Percentiles rank a stretch among this genome's conserved stretches.
These are phyloP conservation scores for Salpingus planirostris DNA, from an alignment of 2,888 invertebrate species.

Conservation along the genomic window DNA sequence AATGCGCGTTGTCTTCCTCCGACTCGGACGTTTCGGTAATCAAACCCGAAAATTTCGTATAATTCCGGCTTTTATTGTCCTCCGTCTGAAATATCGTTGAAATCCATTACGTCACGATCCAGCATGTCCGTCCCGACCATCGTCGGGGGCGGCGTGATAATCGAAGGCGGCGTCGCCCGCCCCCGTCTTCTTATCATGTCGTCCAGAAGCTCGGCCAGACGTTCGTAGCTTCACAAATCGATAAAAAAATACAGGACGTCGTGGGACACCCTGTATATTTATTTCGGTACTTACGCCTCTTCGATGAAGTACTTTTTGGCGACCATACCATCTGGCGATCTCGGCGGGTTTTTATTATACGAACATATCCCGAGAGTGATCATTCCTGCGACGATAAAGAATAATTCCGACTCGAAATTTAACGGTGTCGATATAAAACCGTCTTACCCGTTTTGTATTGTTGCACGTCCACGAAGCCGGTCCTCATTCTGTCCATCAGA, in stretches of 20 bases:
- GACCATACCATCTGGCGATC: slow-evolving; percentile 26
- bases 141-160: slow-evolving; percentile 10
- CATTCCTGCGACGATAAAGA: slow-evolving; percentile 34
- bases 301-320: slow-evolving; percentile 31
- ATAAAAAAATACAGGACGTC: background rate
- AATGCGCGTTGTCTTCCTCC: no score
- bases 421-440: slow-evolving; percentile 2
- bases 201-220: slow-evolving; percentile 20
- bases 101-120: no score
- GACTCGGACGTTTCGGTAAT: no score
- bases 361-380: slow-evolving; percentile 33
- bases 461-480: slow-evolving; percentile 30
- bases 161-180: slow-evolving; percentile 1
- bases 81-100: background rate
- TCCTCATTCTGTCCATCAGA: slow-evolving; percentile 36
- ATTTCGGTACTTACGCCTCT: slow-evolving; percentile 27
- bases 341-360: slow-evolving; percentile 28
- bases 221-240: slow-evolving; percentile 6
- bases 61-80: no score
- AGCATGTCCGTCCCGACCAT: no score
- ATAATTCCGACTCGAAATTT: slow-evolving; percentile 1
- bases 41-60: no score
- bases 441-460: slow-evolving; percentile 32
- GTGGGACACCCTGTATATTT: background rate
- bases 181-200: slow-evolving; percentile 22